Conservation (phyloP, 1,140 invertebrate species). For the Drosophila orosa region DNA sequence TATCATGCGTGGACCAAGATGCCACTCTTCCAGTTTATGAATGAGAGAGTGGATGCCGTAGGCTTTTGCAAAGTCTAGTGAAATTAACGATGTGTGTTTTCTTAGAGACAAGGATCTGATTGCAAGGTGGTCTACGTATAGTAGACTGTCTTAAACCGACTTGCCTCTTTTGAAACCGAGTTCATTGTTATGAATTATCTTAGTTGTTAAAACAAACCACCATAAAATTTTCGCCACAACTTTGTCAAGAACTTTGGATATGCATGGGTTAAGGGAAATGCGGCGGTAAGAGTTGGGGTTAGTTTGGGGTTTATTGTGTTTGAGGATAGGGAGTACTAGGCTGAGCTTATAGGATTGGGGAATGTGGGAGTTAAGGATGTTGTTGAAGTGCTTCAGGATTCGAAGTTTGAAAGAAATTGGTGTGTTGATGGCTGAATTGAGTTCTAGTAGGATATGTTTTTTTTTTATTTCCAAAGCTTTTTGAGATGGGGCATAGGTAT, state of each 20-base stretch:
- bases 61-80: background rate
- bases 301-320: background rate
- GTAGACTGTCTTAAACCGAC: too few species aligned
- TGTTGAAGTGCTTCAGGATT: background rate
- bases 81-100: background rate
- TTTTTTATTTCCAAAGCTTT: too few species aligned
- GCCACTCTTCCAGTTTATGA: background rate
- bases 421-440: too few species aligned
- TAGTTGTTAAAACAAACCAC: too few species aligned
- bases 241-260: background rate
- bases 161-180: too few species aligned
- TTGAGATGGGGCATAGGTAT: too few species aligned
- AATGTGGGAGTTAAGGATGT: background rate
- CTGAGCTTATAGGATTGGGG: background rate
- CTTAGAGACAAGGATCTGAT: background rate
- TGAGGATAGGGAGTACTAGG: background rate
- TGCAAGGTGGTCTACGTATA: too few species aligned
- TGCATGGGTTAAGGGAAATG: background rate
- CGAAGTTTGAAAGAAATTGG: too few species aligned
- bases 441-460: too few species aligned
- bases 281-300: background rate
- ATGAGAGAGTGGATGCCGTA: background rate
- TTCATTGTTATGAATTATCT: too few species aligned
- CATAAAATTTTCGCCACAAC: too few species aligned
- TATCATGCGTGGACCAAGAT: background rate